Percentiles rank a stretch among this genome's conserved stretches.
Conservation (phyloP, 2,888 invertebrate species). For the Lasioglossum figueresi region DNA sequence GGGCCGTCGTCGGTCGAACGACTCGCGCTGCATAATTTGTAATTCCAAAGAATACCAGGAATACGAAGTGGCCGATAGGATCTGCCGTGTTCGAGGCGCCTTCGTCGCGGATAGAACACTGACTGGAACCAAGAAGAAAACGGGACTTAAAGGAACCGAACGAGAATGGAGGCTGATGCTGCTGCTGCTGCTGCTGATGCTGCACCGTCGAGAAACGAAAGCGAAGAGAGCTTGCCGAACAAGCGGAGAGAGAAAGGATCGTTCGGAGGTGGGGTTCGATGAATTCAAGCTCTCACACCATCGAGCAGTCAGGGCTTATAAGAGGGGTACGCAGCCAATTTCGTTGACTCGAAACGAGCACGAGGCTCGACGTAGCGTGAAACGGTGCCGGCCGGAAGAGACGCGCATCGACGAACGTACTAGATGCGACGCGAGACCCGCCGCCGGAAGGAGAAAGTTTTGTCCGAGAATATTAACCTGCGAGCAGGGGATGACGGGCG, state of each 20-base stretch:
- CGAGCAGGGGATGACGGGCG: background rate
- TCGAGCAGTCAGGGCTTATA: constrained; percentile 35
- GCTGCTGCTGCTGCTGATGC: background rate
- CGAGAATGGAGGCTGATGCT: background rate
- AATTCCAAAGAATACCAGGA: constrained; percentile 65
- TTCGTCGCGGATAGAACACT: background rate
- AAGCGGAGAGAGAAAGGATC: background rate
- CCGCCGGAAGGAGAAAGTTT: background rate
- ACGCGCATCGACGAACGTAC: constrained; percentile 44
- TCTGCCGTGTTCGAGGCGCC: background rate
- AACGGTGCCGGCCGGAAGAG: constrained; percentile 66
- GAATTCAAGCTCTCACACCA: constrained; percentile 54
- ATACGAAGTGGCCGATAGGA: constrained; percentile 44
- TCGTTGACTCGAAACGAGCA: constrained; percentile 75
- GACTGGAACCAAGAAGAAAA: background rate
- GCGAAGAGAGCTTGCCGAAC: background rate
- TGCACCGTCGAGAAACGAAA: background rate
- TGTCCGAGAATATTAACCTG: background rate
- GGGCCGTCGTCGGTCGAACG: constrained; percentile 36
- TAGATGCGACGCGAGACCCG: background rate
- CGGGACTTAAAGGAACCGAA: background rate
- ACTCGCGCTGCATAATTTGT: constrained; percentile 70
- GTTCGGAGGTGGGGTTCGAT: constrained; percentile 27
- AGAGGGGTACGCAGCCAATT: constrained; percentile 69
- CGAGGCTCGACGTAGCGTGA: constrained; percentile 75